These are phyloP conservation scores for Podabrus alpinus DNA, from an alignment of 2,888 invertebrate genomes.

Conservation along the genomic window DNA sequence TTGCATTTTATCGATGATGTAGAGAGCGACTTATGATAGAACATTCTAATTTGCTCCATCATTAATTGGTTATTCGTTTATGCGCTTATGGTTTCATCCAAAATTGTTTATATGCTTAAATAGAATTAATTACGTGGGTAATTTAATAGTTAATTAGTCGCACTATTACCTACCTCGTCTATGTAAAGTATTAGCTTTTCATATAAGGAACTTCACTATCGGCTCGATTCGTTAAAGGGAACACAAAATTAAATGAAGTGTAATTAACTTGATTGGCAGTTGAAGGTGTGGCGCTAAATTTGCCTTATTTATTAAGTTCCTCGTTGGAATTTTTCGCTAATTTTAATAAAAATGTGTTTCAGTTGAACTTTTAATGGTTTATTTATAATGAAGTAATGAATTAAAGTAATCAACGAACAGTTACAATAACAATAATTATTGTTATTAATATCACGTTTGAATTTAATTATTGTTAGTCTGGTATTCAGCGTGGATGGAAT, in stretches of 20 bases:
- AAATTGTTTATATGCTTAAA: not conserved
- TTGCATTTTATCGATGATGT: too few relatives aligned
- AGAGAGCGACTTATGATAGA: too few relatives aligned
- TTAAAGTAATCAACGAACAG: not conserved
- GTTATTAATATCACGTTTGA: conserved; percentile 23
- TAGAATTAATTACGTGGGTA: not conserved
- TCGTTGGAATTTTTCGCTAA: not conserved
- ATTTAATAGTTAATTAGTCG: not conserved
- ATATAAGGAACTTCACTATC: not conserved
- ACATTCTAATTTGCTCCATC: not conserved
- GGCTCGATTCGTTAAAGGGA: not conserved
- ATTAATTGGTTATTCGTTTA: not conserved
- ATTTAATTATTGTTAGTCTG: conserved; percentile 23
- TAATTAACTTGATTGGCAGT: not conserved
- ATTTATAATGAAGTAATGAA: not conserved
- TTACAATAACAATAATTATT: conserved; percentile 1
- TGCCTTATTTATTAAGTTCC: not conserved
- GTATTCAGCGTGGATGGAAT: conserved; percentile 23
- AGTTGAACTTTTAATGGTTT: not conserved
- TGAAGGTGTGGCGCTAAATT: not conserved
- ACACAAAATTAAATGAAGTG: not conserved
- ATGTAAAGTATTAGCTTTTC: not conserved
- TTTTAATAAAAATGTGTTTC: not conserved
- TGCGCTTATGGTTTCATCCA: not conserved
- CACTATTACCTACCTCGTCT: not conserved